Base-by-base conservation (phyloP, 2,113 vertebrate genomes). In the Geothlypis trichas region DNA sequence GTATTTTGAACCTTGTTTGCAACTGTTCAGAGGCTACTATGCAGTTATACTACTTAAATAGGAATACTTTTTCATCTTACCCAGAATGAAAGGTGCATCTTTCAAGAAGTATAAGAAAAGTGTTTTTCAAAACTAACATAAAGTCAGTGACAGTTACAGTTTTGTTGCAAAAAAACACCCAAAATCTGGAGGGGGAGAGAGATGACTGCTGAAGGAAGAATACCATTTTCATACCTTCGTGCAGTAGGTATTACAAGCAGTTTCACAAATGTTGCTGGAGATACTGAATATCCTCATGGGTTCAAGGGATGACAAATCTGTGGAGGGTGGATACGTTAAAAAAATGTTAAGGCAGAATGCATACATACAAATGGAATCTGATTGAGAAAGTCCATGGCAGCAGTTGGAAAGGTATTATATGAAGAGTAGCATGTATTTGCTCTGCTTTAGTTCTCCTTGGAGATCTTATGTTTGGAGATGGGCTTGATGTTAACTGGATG, bases 101-200 rank as follows among this genome's bases (percentile, higher is more conserved):
- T 84, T 15, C 26, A 52, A 33, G 33, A 75, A 28, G 39, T 54
- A 3, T 49, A 73, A 62, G 41, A 55, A 57, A 73, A 73, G 9
- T 16, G 8, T 71, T 78, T 92, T 92, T 73, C 22, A 57, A 58
- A 92, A 75, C 8, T 42, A 37, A 7, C 3, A 0, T 31, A 11
- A 80, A 68, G 19, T 87, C 54, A 39, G 23, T 87, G 44, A 19
- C 30, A 58, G 20, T 79, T 82, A 63, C 7, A 27, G 30, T 44
- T 89, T 23, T 15, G 5, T 54, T 44, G 19, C 28, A 67, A 61
- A 71, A 73, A 3, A 7, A 0, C 24, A 19, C 7, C 16, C 39
- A 5, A 59, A 73, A 85, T 26, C 24, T 0, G 0, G 5, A 31
- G 16, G 1, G 7, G 18, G 3, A 41, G 31, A 33, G 44, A 59